Evolutionary conservation across 2,113 vertebrate species (phyloP), one percentile per base, ranked within the genome.

Genomic region (Recurvirostra avosetta): DNA sequence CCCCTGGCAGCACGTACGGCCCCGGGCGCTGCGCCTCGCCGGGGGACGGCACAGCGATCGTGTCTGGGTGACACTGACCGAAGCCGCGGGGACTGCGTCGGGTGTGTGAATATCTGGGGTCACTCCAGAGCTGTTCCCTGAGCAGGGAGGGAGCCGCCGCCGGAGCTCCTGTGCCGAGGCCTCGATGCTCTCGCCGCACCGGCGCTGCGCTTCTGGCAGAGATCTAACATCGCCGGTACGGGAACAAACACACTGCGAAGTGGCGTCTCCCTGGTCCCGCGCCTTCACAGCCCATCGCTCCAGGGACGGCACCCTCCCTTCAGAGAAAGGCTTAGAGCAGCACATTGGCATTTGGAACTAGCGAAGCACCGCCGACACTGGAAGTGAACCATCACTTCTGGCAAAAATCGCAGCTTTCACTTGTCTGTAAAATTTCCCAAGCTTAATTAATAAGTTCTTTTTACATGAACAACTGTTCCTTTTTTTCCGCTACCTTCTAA

Each of bases 11-110:
- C n/a, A 14, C 3, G 1, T 5, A 19, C 6, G 1, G 4, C 9
- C 27, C 49, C 29, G 4, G 49, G 47, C 47, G 47, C 47, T 47
- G 47, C 47, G 20, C 47, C 47, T 47, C 29, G 1, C 18, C 2
- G 0, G 2, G 49, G 26, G 15, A 4, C 0, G 2, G 3, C 63
- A 5, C 47, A 40, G 45, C 20, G 11, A 0, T 0, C 5, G 5
- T 1, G 16, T 0, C 29, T 11, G 0, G 3, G 0, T 1, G 9
- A 4, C 58, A 2, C 3, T 1, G 55, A 4, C 32, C 43, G 43
- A 45, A 45, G 43, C 43, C 43, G 43, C 43, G 43, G 43, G 17
- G 43, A 7, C 43, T 16, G 16, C 45, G 0, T 4, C 0, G 0
- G 19, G 15, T 1, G 3, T 1, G 9, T 0, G 43, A 55, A 14